Base-by-base conservation (phyloP, 1,140 invertebrate genomes). In the Atta texana region DNA sequence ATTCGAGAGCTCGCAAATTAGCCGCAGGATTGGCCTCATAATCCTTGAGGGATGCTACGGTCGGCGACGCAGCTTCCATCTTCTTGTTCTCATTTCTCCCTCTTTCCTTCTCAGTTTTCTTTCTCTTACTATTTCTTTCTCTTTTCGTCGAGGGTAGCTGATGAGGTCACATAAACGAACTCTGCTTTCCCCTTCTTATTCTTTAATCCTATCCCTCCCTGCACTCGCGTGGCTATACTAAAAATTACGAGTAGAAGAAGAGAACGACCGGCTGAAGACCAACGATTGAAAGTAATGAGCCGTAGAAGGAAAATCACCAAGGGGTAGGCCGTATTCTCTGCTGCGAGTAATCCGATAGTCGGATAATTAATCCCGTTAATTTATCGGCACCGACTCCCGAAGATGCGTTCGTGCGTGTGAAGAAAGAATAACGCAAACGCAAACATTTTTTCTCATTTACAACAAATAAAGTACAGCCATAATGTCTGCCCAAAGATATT, bases 271-370 rank as follows among this genome's bases (percentile, higher is more conserved):
- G 49, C 77, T 76, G 81, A 63, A 77, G 89, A 74, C 87, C 89
- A 75, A 51, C 92, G 94, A 95, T 95, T 95, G 94, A 95, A 95
- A 95, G 92, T 95, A 95, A 95, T 93, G 93, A 94, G 92, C 93
- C 91, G 89, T 92, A 59, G 89, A 81, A 84, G 72, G 85, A 87
- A 69, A 88, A 89, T 89, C 81, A 76, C 16, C 82, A 68, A 61
- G 85, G 77, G 71, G 64, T 61, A 74, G 86, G 57, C 63, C 39
- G 77, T 90, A 87, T 90, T 61, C 80, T 76, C 66, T 55, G 34
- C 18, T 75, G 49, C 44, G 31, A 75, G 87, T 88, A 84, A 90
- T 89, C 89, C 90, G 68, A 75, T 61, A 75, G 69, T 77, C 76
- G 80, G 51, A 87, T 91, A 91, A 90, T 91, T 92, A 92, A 92